Percentiles rank a stretch among this genome's conserved stretches.
phyloP scores from a whole-genome alignment of 2,797 vertebrate genomes.

The Caiman crocodilus region DNA sequence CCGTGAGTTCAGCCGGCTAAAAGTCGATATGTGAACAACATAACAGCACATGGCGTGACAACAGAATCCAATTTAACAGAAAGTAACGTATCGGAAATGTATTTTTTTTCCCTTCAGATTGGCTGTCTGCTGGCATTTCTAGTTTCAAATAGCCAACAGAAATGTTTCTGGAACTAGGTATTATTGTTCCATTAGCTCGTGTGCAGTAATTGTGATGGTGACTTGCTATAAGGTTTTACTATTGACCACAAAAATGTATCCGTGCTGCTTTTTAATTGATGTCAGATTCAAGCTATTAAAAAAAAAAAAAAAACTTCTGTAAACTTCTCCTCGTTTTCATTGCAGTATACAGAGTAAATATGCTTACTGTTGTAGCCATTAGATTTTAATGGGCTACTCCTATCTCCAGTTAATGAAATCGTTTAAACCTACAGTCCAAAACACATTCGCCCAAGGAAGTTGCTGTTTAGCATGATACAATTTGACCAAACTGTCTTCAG shows the following conservation, averaged over 20 bases:
- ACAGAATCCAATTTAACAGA: constrained; percentile 69
- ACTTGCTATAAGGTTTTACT: fast-evolving
- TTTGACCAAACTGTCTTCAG: constrained; percentile 70
- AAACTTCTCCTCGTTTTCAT: constrained; percentile 16
- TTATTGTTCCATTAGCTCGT: constrained; percentile 58
- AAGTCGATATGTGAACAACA: constrained; percentile 70
- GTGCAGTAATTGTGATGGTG: background rate
- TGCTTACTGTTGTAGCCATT: constrained; percentile 8
- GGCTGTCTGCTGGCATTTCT: constrained; percentile 62
- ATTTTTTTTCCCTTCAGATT: constrained; percentile 54
- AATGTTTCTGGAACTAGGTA: constrained; percentile 53
- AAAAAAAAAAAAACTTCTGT: constrained; percentile 10
- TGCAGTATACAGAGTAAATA: background rate
- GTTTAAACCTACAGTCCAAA: constrained; percentile 26
- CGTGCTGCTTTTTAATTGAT: background rate
- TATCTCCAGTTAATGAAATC: constrained; percentile 29
- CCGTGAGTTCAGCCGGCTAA: constrained; percentile 49
- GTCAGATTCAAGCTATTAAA: background rate
- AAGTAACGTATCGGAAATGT: constrained; percentile 68
- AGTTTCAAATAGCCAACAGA: constrained; percentile 66
- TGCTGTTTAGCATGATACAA: constrained; percentile 67
- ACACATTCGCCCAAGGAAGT: constrained; percentile 13
- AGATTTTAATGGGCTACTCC: background rate
- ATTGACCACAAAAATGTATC: background rate
- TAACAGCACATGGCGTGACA: constrained; percentile 65